A percentile compares a stretch with the other conserved stretches of the same genome.
Conservation (phyloP, 2,113 vertebrate species). For the Eretmodus cyanostictus region DNA sequence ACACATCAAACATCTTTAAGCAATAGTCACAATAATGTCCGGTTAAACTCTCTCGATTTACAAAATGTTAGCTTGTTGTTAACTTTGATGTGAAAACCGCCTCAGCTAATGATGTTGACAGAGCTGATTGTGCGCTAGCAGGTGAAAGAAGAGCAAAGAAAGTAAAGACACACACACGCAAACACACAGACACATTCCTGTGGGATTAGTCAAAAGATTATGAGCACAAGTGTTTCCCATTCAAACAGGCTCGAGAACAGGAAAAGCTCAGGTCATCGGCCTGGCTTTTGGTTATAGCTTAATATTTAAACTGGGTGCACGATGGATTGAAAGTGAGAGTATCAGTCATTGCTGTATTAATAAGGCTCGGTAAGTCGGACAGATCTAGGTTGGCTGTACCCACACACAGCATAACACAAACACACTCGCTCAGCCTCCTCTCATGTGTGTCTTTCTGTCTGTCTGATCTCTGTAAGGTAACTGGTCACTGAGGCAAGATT, state of each 20-base stretch:
- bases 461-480: conserved; percentile 50
- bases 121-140: neutral
- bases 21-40: neutral
- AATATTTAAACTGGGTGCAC: conserved; percentile 90
- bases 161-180: neutral
- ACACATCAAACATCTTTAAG: neutral
- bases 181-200: conserved; percentile 32
- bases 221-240: conserved; percentile 50
- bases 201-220: conserved; percentile 48
- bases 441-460: conserved; percentile 29
- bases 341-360: conserved; percentile 84
- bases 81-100: neutral
- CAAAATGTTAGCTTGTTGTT: neutral
- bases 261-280: conserved; percentile 44
- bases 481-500: conserved; percentile 52
- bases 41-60: neutral
- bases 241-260: conserved; percentile 43
- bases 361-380: conserved; percentile 75
- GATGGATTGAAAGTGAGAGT: conserved; percentile 73
- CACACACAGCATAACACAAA: conserved; percentile 50
- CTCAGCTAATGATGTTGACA: neutral
- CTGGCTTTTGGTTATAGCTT: conserved; percentile 67
- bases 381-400: conserved; percentile 75
- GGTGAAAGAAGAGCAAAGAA: conserved; percentile 10
- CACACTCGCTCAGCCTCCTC: conserved; percentile 13